A percentile compares a stretch with the other conserved stretches of the same genome.
phyloP scores from a whole-genome alignment of 2,888 invertebrate genomes.

The Meliscaeva auricollis region DNA sequence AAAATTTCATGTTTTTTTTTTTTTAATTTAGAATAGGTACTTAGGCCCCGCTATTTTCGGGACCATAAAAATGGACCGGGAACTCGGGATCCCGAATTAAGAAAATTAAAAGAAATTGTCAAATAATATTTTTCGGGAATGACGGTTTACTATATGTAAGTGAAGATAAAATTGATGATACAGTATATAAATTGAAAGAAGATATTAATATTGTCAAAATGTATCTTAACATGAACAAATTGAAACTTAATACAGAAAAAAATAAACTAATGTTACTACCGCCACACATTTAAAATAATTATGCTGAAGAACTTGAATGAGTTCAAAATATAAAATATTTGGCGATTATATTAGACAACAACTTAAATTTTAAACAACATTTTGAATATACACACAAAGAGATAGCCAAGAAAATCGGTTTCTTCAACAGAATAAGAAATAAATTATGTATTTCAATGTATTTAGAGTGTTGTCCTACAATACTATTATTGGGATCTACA shows the following conservation, averaged over 20 bases:
- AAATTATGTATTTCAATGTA: neutral
- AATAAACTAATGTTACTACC: slow-evolving; percentile 2
- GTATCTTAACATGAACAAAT: slow-evolving; percentile 4
- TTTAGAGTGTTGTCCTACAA: neutral
- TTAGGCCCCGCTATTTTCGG: no score
- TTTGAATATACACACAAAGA: neutral
- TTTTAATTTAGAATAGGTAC: no score
- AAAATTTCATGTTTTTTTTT: no score
- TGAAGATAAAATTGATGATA: neutral
- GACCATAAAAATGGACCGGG: no score
- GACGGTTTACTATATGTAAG: neutral
- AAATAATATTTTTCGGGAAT: neutral
- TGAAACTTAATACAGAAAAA: neutral
- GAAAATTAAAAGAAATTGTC: neutral
- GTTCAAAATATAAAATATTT: neutral
- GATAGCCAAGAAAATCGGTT: neutral
- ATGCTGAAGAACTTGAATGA: neutral
- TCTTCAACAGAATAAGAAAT: neutral
- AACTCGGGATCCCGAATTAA: no score
- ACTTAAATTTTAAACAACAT: neutral
- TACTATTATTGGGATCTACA: slow-evolving; percentile 1
- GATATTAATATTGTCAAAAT: neutral
- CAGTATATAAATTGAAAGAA: neutral
- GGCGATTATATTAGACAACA: neutral
- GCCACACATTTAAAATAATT: neutral